Conservation (phyloP, 2,888 invertebrate genomes). For the Cyclophora punctaria region DNA sequence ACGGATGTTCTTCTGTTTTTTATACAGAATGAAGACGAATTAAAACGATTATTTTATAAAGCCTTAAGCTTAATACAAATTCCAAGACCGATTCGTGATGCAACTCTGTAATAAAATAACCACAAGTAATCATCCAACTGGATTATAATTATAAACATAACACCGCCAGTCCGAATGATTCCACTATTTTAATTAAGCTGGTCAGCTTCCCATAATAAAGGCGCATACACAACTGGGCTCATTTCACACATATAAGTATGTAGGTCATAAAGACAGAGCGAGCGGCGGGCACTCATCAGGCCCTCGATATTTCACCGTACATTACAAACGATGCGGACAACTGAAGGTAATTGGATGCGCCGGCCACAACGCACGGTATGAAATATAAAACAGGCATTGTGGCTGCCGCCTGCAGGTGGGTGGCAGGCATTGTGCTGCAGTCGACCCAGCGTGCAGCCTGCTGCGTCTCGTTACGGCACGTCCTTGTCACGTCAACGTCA, state of each 20-base stretch:
- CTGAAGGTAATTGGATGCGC: slow-evolving; percentile 68
- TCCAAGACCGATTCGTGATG: too few species aligned
- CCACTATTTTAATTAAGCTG: slow-evolving; percentile 22
- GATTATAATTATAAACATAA: too few species aligned
- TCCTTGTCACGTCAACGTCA: neutral
- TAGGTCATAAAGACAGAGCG: slow-evolving; percentile 41
- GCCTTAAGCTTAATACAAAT: too few species aligned
- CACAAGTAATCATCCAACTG: too few species aligned
- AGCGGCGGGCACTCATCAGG: slow-evolving; percentile 41
- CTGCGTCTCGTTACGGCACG: neutral
- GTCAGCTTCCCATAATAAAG: slow-evolving; percentile 19
- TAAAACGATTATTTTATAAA: too few species aligned
- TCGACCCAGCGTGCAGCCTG: slow-evolving; percentile 20
- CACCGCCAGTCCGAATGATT: slow-evolving; percentile 14
- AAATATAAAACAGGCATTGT: slow-evolving; percentile 50
- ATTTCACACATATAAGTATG: slow-evolving; percentile 27
- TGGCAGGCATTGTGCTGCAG: slow-evolving; percentile 6
- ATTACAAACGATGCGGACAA: slow-evolving; percentile 58
- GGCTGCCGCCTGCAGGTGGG: slow-evolving; percentile 6
- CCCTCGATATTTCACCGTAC: slow-evolving; percentile 59
- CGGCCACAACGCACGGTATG: slow-evolving; percentile 45
- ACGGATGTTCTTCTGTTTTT: too few species aligned
- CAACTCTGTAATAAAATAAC: too few species aligned
- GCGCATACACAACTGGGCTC: slow-evolving; percentile 13
- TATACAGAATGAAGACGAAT: too few species aligned